Evolutionary conservation across 2,113 vertebrate genomes (phyloP).

Genomic region (Corythaixoides concolor): DNA sequence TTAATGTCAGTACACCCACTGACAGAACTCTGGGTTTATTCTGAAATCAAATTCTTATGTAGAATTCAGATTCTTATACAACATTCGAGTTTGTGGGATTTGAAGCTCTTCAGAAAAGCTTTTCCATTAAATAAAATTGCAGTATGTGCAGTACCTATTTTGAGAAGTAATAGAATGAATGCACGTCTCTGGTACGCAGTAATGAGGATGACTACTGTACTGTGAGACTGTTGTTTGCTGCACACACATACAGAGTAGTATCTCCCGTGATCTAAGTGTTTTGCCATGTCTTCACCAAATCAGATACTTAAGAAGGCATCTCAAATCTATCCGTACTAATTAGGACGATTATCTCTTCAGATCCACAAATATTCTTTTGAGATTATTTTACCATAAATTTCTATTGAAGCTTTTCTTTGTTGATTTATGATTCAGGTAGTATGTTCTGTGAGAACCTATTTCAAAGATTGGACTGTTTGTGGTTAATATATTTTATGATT

Average conservation of each 20-base stretch:
- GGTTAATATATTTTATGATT: not conserved
- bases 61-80: not conserved
- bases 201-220: not conserved
- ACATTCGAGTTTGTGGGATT: not conserved
- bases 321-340: not conserved
- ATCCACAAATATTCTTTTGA: not conserved
- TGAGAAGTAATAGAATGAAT: not conserved
- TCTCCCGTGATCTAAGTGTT: not conserved
- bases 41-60: not conserved
- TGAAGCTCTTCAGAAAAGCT: not conserved
- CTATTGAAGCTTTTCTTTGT: not conserved
- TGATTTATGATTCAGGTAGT: not conserved
- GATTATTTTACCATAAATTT: not conserved
- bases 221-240: not conserved
- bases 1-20: fast-evolving
- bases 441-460: not conserved
- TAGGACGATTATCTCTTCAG: not conserved
- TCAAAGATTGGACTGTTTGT: not conserved
- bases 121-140: not conserved
- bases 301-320: not conserved
- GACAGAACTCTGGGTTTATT: not conserved
- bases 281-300: not conserved
- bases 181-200: not conserved
- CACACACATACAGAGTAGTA: fast-evolving
- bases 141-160: not conserved